A percentile compares a stretch with the other conserved stretches of the same genome.
Evolutionary conservation across 2,797 vertebrate species (phyloP).

Genomic region (Phalanger gymnotis): DNA sequence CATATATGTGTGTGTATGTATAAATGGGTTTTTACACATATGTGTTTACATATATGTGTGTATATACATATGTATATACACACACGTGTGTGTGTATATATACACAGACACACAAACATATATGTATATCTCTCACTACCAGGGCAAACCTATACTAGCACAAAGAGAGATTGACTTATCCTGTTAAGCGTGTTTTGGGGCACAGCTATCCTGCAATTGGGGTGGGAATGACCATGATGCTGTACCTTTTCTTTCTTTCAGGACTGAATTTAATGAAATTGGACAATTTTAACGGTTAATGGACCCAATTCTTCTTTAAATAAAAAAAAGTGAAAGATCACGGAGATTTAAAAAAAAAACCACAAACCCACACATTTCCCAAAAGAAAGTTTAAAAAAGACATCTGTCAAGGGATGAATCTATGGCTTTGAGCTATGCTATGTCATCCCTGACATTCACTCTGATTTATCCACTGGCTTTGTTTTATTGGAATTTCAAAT

Average conservation of each 20-base stretch:
- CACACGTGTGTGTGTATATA: fast-evolving
- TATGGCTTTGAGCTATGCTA: neutral
- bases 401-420: neutral
- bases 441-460: neutral
- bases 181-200: neutral
- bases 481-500: neutral
- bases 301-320: neutral
- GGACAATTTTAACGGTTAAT: neutral
- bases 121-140: neutral
- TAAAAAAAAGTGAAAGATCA: neutral
- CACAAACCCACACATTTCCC: neutral
- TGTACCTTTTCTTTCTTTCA: neutral
- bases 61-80: neutral
- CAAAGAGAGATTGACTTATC: neutral
- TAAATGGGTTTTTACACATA: no score
- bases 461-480: neutral
- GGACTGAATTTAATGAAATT: neutral
- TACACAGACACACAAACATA: fast-evolving
- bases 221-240: neutral
- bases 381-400: neutral
- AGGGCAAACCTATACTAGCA: neutral
- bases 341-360: neutral
- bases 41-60: no score
- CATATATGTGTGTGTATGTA: no score
- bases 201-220: fast-evolving